Conservation (phyloP, 30 jellyfish, hydroid and myxozoan genomes). For the Sanderia malayensis region DNA sequence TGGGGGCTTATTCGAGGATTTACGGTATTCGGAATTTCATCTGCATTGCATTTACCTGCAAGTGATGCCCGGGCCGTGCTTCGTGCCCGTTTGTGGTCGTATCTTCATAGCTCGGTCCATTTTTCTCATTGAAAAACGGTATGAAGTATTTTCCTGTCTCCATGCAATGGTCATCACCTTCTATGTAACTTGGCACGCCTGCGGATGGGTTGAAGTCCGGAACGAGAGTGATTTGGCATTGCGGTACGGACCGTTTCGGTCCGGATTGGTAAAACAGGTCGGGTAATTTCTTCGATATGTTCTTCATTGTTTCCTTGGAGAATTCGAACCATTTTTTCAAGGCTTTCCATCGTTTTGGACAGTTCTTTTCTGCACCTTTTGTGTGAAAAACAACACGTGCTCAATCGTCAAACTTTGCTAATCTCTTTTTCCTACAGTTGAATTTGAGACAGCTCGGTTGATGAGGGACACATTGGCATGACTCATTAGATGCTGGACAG, state of each 20-base stretch:
- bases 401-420: no score
- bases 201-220: constrained; percentile 85
- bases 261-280: constrained; percentile 63
- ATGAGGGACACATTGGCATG: no score
- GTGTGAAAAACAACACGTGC: no score
- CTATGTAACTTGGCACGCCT: constrained; percentile 88
- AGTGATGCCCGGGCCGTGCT: constrained; percentile 93
- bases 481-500: no score
- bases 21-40: no score
- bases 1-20: no score
- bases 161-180: constrained; percentile 72
- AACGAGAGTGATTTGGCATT: constrained; percentile 64
- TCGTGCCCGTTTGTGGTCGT: constrained; percentile 80
- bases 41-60: constrained; percentile 48
- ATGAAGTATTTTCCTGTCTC: constrained; percentile 73
- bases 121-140: constrained; percentile 76
- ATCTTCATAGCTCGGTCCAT: constrained; percentile 79
- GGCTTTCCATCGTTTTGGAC: constrained; percentile 85
- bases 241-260: constrained; percentile 54
- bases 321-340: constrained; percentile 63
- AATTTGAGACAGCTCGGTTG: no score
- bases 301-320: constrained; percentile 45
- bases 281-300: constrained; percentile 26
- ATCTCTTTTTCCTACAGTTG: no score
- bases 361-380: no score